Conservation (phyloP, 2,113 vertebrate genomes). For the Planiliza haematocheilus region DNA sequence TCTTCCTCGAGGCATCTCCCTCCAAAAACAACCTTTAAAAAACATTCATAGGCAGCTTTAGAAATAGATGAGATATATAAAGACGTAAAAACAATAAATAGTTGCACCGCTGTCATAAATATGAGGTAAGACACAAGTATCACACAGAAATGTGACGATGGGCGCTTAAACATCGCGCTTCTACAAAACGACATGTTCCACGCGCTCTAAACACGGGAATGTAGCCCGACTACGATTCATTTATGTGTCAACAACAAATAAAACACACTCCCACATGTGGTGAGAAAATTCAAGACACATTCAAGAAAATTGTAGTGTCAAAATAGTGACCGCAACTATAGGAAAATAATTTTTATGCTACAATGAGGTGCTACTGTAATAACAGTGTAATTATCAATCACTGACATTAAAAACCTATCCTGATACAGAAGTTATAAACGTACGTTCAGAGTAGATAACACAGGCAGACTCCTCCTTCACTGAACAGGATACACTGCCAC, state of each 20-base stretch:
- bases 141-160: slow-evolving; percentile 33
- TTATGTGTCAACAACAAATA: background rate
- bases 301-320: slow-evolving; percentile 7
- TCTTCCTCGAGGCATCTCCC: slow-evolving; percentile 7
- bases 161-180: slow-evolving; percentile 40
- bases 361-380: slow-evolving; percentile 39
- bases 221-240: too few relatives aligned
- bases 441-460: background rate
- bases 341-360: slow-evolving; percentile 61
- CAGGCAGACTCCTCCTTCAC: too few relatives aligned
- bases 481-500: slow-evolving; percentile 55
- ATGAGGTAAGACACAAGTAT: slow-evolving; percentile 67
- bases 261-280: background rate
- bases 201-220: too few relatives aligned
- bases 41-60: slow-evolving; percentile 30
- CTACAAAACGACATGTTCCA: slow-evolving; percentile 29
- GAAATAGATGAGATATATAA: slow-evolving; percentile 29
- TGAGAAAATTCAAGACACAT: background rate
- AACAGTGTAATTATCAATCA: slow-evolving; percentile 18
- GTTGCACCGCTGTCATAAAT: slow-evolving; percentile 51
- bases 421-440: background rate
- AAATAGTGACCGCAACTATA: slow-evolving; percentile 42
- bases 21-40: slow-evolving; percentile 31
- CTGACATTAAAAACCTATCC: slow-evolving; percentile 1
- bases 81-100: slow-evolving; percentile 67